Evolutionary conservation across 2,113 vertebrate species (phyloP).

Genomic region (human (Homo sapiens)): DNA sequence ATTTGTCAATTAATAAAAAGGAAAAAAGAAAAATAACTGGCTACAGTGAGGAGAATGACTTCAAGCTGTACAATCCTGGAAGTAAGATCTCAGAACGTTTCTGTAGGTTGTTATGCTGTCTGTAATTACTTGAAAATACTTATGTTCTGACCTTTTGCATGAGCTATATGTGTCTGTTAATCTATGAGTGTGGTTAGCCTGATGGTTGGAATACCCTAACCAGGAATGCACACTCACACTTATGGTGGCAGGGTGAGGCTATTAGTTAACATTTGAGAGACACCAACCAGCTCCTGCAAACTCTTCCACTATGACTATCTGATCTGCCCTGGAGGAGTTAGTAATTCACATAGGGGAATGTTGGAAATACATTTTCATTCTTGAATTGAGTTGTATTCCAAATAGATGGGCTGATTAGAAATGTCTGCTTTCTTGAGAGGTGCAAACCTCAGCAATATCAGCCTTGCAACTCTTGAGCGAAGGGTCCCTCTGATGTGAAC

Average conservation of each 20-base stretch:
- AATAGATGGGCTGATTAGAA: not conserved
- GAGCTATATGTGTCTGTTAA: not conserved
- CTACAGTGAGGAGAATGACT: not conserved
- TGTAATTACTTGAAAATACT: not conserved
- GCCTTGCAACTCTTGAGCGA: not conserved
- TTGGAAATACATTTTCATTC: not conserved
- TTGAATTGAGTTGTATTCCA: not conserved
- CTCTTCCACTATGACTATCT: not conserved
- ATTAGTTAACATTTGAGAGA: not conserved
- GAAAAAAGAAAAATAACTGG: not conserved
- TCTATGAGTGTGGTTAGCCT: not conserved
- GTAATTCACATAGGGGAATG: not conserved
- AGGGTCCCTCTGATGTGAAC: not conserved
- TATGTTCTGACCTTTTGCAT: not conserved
- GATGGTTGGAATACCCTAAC: not conserved
- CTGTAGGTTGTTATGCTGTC: not conserved
- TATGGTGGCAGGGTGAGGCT: accelerated
- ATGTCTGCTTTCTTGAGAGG: not conserved
- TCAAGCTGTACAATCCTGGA: not conserved
- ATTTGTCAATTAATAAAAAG: not conserved
- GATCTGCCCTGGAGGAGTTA: not conserved
- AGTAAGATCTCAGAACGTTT: not conserved
- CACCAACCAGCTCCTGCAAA: not conserved
- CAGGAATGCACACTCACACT: not conserved
- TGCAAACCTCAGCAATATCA: not conserved